Conservation (phyloP, 2,113 vertebrate genomes). For the Eolophus roseicapilla region DNA sequence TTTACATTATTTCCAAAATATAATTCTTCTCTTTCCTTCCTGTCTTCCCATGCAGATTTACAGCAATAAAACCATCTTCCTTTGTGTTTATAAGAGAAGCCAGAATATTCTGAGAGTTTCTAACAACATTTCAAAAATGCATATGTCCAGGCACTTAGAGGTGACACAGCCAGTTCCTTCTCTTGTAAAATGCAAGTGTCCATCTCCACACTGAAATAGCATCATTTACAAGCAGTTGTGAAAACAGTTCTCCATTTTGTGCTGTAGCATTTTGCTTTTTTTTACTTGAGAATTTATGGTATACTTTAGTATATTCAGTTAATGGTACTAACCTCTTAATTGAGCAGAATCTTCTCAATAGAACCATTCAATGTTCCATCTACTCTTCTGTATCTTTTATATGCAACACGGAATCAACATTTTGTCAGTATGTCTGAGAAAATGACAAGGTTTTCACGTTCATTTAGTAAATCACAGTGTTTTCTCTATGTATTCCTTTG, state of each 20-base stretch:
- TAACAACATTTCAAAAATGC: not conserved
- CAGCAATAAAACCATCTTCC: not conserved
- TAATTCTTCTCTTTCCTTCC: not conserved
- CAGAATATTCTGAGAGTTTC: not conserved
- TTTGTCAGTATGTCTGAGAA: not conserved
- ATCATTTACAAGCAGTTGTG: not conserved
- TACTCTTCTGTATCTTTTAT: not conserved
- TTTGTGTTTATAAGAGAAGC: not conserved
- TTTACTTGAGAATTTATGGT: not conserved
- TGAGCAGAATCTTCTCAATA: not conserved
- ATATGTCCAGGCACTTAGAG: not conserved
- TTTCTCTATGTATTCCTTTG: not conserved
- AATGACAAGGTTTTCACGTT: not conserved
- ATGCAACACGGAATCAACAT: not conserved
- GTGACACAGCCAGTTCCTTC: not conserved
- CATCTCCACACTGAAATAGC: not conserved
- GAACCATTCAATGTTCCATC: not conserved
- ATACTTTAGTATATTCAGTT: not conserved
- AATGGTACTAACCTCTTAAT: not conserved
- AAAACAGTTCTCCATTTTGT: not conserved
- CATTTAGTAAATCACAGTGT: not conserved
- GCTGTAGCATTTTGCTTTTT: not conserved
- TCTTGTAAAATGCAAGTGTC: not conserved
- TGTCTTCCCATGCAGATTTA: not conserved
- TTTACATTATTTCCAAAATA: not conserved